Conservation (phyloP, 2,888 invertebrate genomes). For the Tanypteryx hageni region DNA sequence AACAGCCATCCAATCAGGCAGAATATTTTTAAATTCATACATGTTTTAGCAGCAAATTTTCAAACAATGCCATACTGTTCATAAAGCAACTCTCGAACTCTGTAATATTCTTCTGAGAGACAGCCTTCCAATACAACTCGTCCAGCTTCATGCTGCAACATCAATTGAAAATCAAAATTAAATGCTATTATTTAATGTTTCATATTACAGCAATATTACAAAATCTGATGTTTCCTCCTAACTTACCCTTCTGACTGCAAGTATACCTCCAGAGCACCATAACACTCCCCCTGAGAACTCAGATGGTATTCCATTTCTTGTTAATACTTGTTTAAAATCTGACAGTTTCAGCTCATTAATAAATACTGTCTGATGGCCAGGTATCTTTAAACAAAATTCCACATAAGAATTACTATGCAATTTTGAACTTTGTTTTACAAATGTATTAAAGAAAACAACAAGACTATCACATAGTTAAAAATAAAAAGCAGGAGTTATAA, state of each 20-base stretch:
- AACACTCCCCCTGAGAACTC: conserved; percentile 95
- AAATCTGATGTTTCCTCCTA: background rate
- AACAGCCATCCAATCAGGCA: too few relatives aligned
- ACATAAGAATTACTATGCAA: too few relatives aligned
- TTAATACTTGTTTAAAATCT: conserved; percentile 90
- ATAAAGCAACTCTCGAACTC: conserved; percentile 93
- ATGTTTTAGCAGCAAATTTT: conserved; percentile 67
- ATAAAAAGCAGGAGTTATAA: too few relatives aligned
- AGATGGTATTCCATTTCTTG: conserved; percentile 85
- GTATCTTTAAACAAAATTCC: conserved; percentile 74
- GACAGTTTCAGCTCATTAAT: conserved; percentile 95
- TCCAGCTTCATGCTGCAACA: conserved; percentile 90
- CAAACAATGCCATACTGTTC: conserved; percentile 97
- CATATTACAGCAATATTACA: background rate
- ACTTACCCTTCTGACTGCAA: conserved; percentile 90
- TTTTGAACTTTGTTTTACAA: too few relatives aligned
- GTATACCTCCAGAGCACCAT: conserved; percentile 93
- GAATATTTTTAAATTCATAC: background rate
- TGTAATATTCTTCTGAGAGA: conserved; percentile 95
- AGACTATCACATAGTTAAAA: too few relatives aligned
- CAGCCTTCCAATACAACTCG: conserved; percentile 96
- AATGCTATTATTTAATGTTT: background rate
- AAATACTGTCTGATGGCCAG: conserved; percentile 89
- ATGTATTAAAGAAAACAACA: too few relatives aligned
- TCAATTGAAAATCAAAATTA: conserved; percentile 67